Evolutionary conservation across 2,888 invertebrate species (phyloP), one percentile per base, ranked within the genome.

Genomic region (Gibbula magus): DNA sequence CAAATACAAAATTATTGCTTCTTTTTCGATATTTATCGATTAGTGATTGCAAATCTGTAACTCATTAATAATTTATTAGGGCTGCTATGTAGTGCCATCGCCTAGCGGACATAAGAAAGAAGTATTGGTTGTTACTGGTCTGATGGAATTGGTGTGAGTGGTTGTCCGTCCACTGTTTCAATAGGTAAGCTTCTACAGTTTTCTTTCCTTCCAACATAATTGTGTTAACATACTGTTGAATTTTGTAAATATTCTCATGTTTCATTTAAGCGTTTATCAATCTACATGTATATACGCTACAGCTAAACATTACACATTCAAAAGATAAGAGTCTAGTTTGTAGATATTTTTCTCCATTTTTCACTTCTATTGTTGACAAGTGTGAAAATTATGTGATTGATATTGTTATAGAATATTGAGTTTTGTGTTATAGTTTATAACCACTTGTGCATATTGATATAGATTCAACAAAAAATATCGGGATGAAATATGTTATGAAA

Each of bases 161-260:
- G 70, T n/a, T 70, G 35, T 70, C 70, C 70, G 70, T 70, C 70
- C 70, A 61, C 61, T 25, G 61, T 61, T 61, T 7, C 61, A 61
- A 16, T 70, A 70, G 70, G 70, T 70, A 39, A 70, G 70, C 70
- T 70, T 70, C 35, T 70, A 70, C 10, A 56, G 25, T 7, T 22
- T 52, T 56, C 56, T 56, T 25, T 56, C 25, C 45, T 45, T 45
- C 45, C 45, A 45, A 45, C 45, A 45, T 45, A 45, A 45, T 45
- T 45, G 45, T 45, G 45, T 45, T 45, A 13, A 45, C 13, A 45
- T 45, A 45, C 45, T 45, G 45, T 45, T 45, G 45, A 45, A 45
- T 45, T 45, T 45, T 45, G 45, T 45, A 45, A 45, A 45, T 45
- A 45, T 45, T 45, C 45, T 10, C 45, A 45, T 45, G 5, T 45